phyloP scores from a whole-genome alignment of 2,113 vertebrate species.

The Semnopithecus entellus region DNA sequence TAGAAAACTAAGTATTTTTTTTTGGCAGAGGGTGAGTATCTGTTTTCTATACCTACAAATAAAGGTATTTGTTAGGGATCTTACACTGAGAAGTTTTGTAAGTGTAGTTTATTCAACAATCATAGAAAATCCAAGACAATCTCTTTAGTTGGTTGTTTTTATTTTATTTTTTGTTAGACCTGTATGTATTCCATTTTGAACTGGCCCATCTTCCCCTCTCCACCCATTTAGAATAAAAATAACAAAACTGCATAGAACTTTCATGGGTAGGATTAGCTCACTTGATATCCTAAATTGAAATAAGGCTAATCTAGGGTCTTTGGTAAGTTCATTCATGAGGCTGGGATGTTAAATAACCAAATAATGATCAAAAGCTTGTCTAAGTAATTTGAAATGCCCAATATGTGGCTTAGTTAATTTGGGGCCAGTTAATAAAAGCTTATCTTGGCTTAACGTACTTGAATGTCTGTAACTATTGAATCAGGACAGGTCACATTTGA shows the following conservation, averaged over 20 bases:
- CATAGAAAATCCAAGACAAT: not conserved
- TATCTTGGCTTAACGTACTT: constrained; percentile 50
- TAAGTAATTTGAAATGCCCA: constrained; percentile 57
- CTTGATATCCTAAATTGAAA: not conserved
- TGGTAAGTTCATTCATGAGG: not conserved
- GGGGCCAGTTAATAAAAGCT: constrained; percentile 57
- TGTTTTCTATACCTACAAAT: not conserved
- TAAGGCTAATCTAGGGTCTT: constrained; percentile 32
- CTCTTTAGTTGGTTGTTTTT: not conserved
- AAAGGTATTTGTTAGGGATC: not conserved
- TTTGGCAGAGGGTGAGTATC: too few species aligned
- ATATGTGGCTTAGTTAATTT: constrained; percentile 59
- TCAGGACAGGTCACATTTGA: constrained; percentile 65
- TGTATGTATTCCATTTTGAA: not conserved
- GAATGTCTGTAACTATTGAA: constrained; percentile 46
- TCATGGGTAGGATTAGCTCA: not conserved
- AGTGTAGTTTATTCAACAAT: constrained; percentile 2
- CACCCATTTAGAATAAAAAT: not conserved
- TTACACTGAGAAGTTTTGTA: constrained; percentile 2
- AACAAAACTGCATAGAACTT: not conserved
- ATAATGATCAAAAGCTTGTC: constrained; percentile 36
- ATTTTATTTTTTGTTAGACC: not conserved
- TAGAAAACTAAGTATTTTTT: not conserved
- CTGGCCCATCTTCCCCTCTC: not conserved
- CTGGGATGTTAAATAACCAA: constrained; percentile 55